Percentiles rank a stretch among this genome's conserved stretches.
These are phyloP conservation scores for Chromobotia macracanthus DNA, from an alignment of 2,797 vertebrate genomes.

Conservation along the genomic window DNA sequence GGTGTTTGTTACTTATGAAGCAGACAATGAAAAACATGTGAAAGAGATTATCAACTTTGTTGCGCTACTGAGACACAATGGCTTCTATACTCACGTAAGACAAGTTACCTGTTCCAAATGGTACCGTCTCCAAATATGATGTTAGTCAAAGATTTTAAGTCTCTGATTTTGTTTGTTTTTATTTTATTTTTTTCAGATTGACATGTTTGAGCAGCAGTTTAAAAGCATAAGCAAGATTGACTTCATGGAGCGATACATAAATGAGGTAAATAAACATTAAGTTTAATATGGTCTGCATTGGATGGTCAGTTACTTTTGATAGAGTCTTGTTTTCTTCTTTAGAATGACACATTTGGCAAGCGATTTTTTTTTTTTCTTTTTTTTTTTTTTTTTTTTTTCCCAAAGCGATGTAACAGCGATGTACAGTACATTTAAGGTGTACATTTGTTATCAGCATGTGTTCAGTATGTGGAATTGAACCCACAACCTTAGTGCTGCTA, in stretches of 20 bases:
- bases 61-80: constrained; percentile 80
- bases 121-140: too few relatives aligned
- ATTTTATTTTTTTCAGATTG: constrained; percentile 74
- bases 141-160: not conserved
- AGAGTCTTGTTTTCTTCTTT: too few relatives aligned
- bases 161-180: not conserved
- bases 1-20: constrained; percentile 82
- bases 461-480: too few relatives aligned
- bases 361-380: too few relatives aligned
- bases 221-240: constrained; percentile 85
- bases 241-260: constrained; percentile 85
- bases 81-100: constrained; percentile 82
- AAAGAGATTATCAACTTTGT: constrained; percentile 84
- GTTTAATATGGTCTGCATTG: not conserved
- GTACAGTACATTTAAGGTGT: too few relatives aligned
- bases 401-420: too few relatives aligned
- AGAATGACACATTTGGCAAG: too few relatives aligned
- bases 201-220: constrained; percentile 84
- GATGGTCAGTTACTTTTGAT: not conserved
- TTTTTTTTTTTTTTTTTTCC: too few relatives aligned
- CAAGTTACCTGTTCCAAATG: not conserved
- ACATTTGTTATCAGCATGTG: too few relatives aligned
- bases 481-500: too few relatives aligned
- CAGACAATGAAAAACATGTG: constrained; percentile 80
- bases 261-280: constrained; percentile 70